Conservation (phyloP, 2,113 vertebrate genomes). For the Lophotis ruficrista region DNA sequence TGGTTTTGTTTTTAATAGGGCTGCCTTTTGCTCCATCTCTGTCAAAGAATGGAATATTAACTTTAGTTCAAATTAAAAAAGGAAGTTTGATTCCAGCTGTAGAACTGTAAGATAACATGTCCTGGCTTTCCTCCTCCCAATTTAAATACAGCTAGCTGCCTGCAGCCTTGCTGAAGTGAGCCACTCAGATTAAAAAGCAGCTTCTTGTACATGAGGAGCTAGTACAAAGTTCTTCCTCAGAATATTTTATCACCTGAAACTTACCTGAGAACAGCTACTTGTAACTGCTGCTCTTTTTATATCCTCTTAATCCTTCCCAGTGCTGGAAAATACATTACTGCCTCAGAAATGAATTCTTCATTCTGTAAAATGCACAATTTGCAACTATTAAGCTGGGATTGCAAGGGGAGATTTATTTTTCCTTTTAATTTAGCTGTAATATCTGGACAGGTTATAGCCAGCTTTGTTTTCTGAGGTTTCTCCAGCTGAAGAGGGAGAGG, state of each 20-base stretch:
- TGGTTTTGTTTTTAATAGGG: neutral
- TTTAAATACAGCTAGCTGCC: conserved; percentile 60
- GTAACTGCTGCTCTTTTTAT: conserved; percentile 47
- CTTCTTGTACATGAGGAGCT: neutral
- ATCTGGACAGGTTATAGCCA: conserved; percentile 50
- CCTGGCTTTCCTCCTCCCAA: conserved; percentile 36
- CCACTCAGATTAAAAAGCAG: conserved; percentile 39
- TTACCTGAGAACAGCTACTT: conserved; percentile 50
- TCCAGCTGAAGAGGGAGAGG: neutral
- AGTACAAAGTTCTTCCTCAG: conserved; percentile 38
- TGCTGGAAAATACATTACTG: conserved; percentile 16
- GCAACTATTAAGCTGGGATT: conserved; percentile 52
- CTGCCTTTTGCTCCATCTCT: neutral
- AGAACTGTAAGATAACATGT: conserved; percentile 18
- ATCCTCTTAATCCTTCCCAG: conserved; percentile 1
- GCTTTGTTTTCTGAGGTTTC: conserved; percentile 24
- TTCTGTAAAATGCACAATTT: conserved; percentile 41
- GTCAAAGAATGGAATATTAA: conserved; percentile 40
- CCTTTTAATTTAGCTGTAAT: conserved; percentile 32
- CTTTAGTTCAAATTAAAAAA: conserved; percentile 7
- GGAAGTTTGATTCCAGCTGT: conserved; percentile 37
- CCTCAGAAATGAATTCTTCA: conserved; percentile 55
- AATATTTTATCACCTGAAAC: conserved; percentile 37
- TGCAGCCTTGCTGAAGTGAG: conserved; percentile 51
- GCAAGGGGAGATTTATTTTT: conserved; percentile 14